A percentile compares a stretch with the other conserved stretches of the same genome.
These are phyloP conservation scores for Catagonus wagneri DNA, from an alignment of 2,113 vertebrate species.

Conservation along the genomic window DNA sequence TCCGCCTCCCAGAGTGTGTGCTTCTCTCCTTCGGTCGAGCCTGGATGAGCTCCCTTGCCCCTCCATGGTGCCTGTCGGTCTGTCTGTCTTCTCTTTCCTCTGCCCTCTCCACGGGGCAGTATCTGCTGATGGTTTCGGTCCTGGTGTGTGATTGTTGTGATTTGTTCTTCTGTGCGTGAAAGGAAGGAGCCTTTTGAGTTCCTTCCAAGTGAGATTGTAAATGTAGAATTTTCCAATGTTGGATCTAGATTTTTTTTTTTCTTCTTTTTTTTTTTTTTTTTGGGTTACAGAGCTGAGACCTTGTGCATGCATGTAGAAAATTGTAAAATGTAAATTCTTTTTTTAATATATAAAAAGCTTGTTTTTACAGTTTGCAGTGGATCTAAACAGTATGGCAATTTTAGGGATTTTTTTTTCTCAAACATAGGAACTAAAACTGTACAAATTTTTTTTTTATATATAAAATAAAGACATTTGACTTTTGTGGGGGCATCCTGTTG, in stretches of 20 bases:
- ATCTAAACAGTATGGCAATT: conserved; percentile 79
- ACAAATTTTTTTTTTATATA: conserved; percentile 85
- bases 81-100: conserved; percentile 10
- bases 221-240: conserved; percentile 69
- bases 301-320: conserved; percentile 90
- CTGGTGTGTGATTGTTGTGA: conserved; percentile 75
- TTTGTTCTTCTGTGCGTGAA: conserved; percentile 51
- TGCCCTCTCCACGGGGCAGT: conserved; percentile 3
- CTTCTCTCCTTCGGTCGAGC: not conserved
- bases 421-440: conserved; percentile 87
- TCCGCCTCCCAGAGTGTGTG: not conserved
- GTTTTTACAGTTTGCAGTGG: conserved; percentile 88
- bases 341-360: conserved; percentile 90
- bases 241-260: conserved; percentile 53
- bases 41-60: not conserved
- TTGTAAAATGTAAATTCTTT: conserved; percentile 89
- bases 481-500: conserved; percentile 66
- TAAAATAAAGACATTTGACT: conserved; percentile 85
- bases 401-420: conserved; percentile 84
- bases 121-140: conserved; percentile 74
- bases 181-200: conserved; percentile 18
- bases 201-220: conserved; percentile 68
- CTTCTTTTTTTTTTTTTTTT: not conserved
- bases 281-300: conserved; percentile 79
- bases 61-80: not conserved